Base-by-base conservation (phyloP, 2,888 invertebrate species). In the Brenthis ino region DNA sequence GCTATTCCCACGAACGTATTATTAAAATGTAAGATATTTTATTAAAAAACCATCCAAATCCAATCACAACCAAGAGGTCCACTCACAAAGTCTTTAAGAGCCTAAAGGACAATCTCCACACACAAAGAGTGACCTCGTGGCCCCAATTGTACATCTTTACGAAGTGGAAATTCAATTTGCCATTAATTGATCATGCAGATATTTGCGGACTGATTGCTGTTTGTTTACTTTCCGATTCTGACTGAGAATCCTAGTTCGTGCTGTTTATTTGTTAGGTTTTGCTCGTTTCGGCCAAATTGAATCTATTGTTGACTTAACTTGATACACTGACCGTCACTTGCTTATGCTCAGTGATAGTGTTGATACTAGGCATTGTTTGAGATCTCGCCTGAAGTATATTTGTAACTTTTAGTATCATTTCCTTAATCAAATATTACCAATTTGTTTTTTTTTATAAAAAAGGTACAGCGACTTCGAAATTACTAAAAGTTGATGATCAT, bases 171-270 rank as follows among this genome's bases (percentile, higher is more conserved):
- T 54, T 55, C n/a, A 20, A 61, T 67, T 54, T 55, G 24, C 28
- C 53, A 13, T 47, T 61, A 50, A 67, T 67, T 61, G 61, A 56
- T 61, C 24, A 60, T 60, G 28, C 55, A 50, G 67, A 56, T 67
- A 67, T 67, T 55, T 67, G 33, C 50, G 51, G 53, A 51, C 63
- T 43, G 53, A 63, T 63, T 63, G 53, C 5, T 61, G 28, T 51
- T n/a, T 51, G 61, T 51, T 24, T 51, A 54, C 20, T 20, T 54
- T 63, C 16, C 53, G 33, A 55, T 33, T 55, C 64, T 37, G 13
- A 43, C 43, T 24, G 54, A 24, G 54, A 13, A 20, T 61, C 33
- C 37, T 37, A 61, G 55, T 28, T 56, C 37, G 20, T 58, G 53
- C 20, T 65, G 64, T 65, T 28, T 53, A 13, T 53, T 48, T 60